Conservation (phyloP, 2,113 vertebrate genomes). For the Oncorhynchus mykiss region DNA sequence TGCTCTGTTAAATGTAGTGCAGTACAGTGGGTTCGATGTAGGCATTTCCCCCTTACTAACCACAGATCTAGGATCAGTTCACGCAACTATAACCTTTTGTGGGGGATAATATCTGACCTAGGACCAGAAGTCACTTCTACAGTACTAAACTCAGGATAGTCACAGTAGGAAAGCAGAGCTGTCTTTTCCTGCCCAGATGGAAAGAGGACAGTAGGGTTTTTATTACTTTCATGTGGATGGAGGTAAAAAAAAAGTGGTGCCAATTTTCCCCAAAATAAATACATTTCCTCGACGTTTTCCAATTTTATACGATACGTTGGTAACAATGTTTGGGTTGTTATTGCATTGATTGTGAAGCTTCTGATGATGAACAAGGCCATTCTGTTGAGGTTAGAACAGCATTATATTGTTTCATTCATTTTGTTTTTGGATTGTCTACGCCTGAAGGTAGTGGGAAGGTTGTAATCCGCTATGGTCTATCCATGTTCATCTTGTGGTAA, state of each 20-base stretch:
- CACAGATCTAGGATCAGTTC: not conserved
- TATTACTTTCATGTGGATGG: conserved; percentile 34
- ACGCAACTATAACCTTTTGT: not conserved
- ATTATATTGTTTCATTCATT: conserved; percentile 18
- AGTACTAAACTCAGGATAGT: not conserved
- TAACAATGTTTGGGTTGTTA: conserved; percentile 19
- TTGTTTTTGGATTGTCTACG: conserved; percentile 19
- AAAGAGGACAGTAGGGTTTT: too few relatives aligned
- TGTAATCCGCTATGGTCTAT: conserved; percentile 1
- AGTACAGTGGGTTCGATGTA: not conserved
- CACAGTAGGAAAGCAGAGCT: not conserved
- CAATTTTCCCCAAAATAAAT: conserved; percentile 38
- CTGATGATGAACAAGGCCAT: conserved; percentile 55
- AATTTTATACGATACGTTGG: conserved; percentile 31
- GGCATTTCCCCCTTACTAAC: too few relatives aligned
- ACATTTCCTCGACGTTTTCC: conserved; percentile 2
- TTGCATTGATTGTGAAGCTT: conserved; percentile 42
- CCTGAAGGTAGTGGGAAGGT: not conserved
- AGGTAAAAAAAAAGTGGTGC: conserved; percentile 37
- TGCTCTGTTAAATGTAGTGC: not conserved
- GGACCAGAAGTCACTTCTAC: not conserved
- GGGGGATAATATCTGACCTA: not conserved
- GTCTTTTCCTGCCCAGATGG: not conserved
- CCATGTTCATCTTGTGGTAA: not conserved
- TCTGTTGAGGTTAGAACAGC: conserved; percentile 53